A percentile compares a stretch with the other conserved stretches of the same genome.
Conservation (phyloP, 2,113 vertebrate species). For the Nycticorax nycticorax region DNA sequence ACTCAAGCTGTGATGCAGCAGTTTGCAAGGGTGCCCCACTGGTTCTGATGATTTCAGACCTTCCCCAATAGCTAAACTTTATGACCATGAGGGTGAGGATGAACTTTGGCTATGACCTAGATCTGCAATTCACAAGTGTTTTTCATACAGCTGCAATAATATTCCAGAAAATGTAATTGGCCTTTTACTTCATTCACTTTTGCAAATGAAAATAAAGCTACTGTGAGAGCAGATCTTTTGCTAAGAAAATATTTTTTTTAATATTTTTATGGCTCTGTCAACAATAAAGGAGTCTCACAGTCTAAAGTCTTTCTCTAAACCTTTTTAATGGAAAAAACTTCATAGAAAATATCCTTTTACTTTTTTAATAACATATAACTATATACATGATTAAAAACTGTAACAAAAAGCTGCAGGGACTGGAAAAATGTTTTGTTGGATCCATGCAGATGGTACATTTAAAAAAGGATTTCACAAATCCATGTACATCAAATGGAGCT, state of each 20-base stretch:
- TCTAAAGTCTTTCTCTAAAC: conserved; percentile 67
- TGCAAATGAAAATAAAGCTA: conserved; percentile 69
- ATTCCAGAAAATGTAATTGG: conserved; percentile 23
- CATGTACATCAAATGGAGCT: conserved; percentile 30
- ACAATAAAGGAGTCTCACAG: conserved; percentile 59
- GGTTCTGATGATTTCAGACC: conserved; percentile 21
- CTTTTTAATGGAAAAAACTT: conserved; percentile 78
- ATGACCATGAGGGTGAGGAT: conserved; percentile 16
- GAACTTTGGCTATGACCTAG: conserved; percentile 52
- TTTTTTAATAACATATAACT: conserved; percentile 85
- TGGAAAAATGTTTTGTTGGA: conserved; percentile 28
- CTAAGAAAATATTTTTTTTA: conserved; percentile 36
- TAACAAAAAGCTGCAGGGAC: conserved; percentile 73
- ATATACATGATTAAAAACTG: conserved; percentile 82
- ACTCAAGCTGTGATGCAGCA: conserved; percentile 24
- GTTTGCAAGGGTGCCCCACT: background rate
- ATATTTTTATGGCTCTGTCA: conserved; percentile 47
- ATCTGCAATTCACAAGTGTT: conserved; percentile 42
- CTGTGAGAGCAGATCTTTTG: conserved; percentile 44
- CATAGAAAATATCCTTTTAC: conserved; percentile 77
- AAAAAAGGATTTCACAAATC: conserved; percentile 44
- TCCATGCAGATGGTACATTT: conserved; percentile 37
- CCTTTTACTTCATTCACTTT: conserved; percentile 51
- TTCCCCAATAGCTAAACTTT: conserved; percentile 31
- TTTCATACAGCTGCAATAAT: conserved; percentile 61